Conservation (phyloP, 2,113 vertebrate genomes). For the Hipposideros armiger region DNA sequence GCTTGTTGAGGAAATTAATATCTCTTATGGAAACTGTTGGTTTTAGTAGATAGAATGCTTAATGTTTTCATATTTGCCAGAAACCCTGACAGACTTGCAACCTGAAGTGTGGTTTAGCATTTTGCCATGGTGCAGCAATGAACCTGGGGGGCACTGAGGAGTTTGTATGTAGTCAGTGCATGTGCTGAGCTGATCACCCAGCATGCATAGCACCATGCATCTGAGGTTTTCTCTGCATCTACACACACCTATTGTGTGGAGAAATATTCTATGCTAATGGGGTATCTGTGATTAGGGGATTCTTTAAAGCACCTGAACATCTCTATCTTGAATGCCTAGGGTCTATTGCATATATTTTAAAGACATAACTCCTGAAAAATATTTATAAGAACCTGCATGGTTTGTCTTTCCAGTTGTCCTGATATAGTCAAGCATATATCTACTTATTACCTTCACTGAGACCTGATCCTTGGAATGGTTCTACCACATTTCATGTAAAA, state of each 20-base stretch:
- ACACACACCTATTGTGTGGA: background rate
- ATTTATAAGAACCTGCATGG: background rate
- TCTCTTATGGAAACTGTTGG: background rate
- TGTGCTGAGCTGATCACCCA: background rate
- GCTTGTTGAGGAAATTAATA: background rate
- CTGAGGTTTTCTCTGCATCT: background rate
- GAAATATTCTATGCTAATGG: background rate
- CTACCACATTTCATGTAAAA: background rate
- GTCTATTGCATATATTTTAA: background rate
- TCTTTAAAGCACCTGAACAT: background rate
- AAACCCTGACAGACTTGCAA: background rate
- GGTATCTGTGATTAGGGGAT: background rate
- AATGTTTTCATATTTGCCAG: background rate
- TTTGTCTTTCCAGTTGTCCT: background rate
- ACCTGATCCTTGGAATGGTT: background rate
- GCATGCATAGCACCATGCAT: background rate
- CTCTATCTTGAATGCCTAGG: background rate
- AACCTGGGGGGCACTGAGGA: background rate
- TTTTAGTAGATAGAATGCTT: background rate
- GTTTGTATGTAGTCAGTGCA: background rate
- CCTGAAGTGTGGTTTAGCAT: background rate
- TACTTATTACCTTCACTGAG: background rate
- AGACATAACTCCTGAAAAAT: background rate
- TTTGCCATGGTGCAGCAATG: background rate
- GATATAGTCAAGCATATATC: background rate